These are phyloP conservation scores for Bombylius discolor DNA, from an alignment of 2,888 invertebrate genomes.

Conservation along the genomic window DNA sequence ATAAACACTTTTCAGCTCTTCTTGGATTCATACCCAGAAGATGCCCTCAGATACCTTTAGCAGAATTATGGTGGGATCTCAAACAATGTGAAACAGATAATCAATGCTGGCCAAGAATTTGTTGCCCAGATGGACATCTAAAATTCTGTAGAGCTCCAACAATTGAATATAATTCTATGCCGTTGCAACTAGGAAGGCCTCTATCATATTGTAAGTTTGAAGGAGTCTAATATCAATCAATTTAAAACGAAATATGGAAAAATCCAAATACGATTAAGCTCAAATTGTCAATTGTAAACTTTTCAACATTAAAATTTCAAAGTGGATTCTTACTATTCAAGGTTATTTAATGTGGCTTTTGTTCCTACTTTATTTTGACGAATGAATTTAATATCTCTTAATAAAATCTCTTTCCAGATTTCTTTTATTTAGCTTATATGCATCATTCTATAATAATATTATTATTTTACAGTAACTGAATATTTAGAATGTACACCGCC, in stretches of 20 bases:
- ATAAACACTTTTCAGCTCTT: conserved; percentile 40
- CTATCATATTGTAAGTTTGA: conserved; percentile 47
- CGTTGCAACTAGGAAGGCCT: conserved; percentile 49
- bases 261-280: neutral
- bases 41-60: conserved; percentile 54
- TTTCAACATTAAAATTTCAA: too few species aligned
- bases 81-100: conserved; percentile 52
- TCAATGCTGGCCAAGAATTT: conserved; percentile 63
- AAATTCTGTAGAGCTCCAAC: conserved; percentile 60
- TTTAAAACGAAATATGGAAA: neutral
- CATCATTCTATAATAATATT: too few species aligned
- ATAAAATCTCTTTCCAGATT: neutral
- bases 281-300: too few species aligned
- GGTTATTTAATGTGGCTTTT: too few species aligned
- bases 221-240: conserved; percentile 6
- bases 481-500: conserved; percentile 61
- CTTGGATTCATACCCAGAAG: conserved; percentile 56
- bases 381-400: too few species aligned
- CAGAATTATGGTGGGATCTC: conserved; percentile 56
- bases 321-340: too few species aligned
- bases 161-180: conserved; percentile 46
- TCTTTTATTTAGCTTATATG: conserved; percentile 21
- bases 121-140: conserved; percentile 56
- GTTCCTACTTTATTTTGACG: too few species aligned
- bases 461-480: conserved; percentile 37